Conservation (phyloP, 2,888 invertebrate species). For the Cantharis rustica region DNA sequence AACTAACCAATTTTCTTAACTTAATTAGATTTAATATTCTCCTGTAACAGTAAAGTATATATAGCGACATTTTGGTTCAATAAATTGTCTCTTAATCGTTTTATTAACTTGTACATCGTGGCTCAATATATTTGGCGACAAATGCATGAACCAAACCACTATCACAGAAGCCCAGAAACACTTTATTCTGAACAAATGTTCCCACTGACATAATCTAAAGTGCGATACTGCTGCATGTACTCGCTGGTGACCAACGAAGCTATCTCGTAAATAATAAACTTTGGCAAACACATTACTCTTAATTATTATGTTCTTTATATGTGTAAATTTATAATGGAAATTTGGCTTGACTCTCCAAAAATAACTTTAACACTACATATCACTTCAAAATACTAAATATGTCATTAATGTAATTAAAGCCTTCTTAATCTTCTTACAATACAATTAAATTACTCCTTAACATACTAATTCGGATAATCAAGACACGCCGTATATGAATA, state of each 20-base stretch:
- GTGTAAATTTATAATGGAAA: constrained; percentile 41
- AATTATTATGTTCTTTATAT: constrained; percentile 42
- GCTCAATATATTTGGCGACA: constrained; percentile 34
- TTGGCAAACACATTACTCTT: constrained; percentile 45
- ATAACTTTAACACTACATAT: neutral
- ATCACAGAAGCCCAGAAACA: constrained; percentile 42
- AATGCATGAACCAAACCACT: constrained; percentile 40
- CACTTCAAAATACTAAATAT: neutral
- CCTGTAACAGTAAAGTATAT: neutral
- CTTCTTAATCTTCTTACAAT: constrained; percentile 26
- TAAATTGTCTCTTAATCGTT: constrained; percentile 26
- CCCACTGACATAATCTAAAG: constrained; percentile 46
- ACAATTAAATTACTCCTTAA: constrained; percentile 40
- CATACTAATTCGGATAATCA: constrained; percentile 47
- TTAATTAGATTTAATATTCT: neutral
- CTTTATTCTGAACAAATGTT: constrained; percentile 47
- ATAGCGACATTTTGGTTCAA: constrained; percentile 3
- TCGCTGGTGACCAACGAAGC: constrained; percentile 31
- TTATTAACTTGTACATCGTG: constrained; percentile 23
- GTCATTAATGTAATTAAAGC: constrained; percentile 6
- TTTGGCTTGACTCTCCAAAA: constrained; percentile 15
- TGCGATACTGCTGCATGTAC: constrained; percentile 38
- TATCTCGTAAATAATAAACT: constrained; percentile 48
- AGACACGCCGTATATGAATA: constrained; percentile 45
- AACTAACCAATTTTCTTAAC: neutral